Percentiles rank a stretch among this genome's conserved stretches.
These are phyloP conservation scores for Maniola jurtina DNA, from an alignment of 1,140 invertebrate species.

Conservation along the genomic window DNA sequence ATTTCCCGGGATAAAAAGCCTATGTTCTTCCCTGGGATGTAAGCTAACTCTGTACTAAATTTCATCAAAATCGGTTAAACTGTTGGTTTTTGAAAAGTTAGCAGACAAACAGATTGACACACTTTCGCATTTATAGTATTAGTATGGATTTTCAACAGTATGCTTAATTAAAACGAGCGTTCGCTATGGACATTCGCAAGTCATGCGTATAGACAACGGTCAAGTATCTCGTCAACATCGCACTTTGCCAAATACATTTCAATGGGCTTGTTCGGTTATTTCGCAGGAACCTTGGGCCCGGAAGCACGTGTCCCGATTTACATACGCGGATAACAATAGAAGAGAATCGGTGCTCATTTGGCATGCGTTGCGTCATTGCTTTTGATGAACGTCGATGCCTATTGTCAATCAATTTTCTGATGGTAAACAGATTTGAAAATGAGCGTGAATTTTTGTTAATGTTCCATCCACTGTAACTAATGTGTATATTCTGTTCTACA, in stretches of 20 bases:
- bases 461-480: neutral
- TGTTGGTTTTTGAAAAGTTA: too few relatives aligned
- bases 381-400: slow-evolving; percentile 30
- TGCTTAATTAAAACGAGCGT: neutral
- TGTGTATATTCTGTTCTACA: neutral
- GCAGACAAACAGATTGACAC: too few relatives aligned
- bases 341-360: slow-evolving; percentile 34
- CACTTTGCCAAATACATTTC: slow-evolving; percentile 11
- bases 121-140: too few relatives aligned
- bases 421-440: slow-evolving; percentile 6
- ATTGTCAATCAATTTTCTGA: slow-evolving; percentile 18
- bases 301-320: slow-evolving; percentile 55
- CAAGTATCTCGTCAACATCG: neutral
- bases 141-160: neutral
- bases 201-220: neutral
- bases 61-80: too few relatives aligned
- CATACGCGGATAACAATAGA: slow-evolving; percentile 54
- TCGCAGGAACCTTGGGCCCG: slow-evolving; percentile 35
- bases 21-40: too few relatives aligned
- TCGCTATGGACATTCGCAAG: neutral
- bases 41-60: too few relatives aligned
- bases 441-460: neutral
- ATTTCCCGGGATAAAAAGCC: too few relatives aligned
- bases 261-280: slow-evolving; percentile 21
- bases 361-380: slow-evolving; percentile 38